These are phyloP conservation scores for Serripes groenlandicus DNA, from an alignment of 2,888 invertebrate species.

Conservation along the genomic window DNA sequence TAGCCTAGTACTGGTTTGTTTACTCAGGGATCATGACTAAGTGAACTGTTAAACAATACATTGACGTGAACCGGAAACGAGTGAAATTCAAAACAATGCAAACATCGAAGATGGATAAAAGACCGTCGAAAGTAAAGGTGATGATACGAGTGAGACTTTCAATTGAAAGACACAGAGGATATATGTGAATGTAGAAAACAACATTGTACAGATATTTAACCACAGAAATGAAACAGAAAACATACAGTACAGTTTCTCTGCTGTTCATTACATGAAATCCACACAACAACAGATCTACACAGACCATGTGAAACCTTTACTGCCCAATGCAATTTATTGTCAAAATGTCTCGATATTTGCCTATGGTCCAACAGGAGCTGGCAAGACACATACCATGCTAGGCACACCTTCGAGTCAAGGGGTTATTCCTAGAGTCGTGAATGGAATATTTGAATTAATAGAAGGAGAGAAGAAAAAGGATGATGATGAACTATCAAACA, in stretches of 20 bases:
- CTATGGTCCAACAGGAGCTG: slow-evolving; percentile 85
- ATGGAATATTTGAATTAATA: slow-evolving; percentile 76
- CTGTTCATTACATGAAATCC: slow-evolving; percentile 76
- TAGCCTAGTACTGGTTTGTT: no score
- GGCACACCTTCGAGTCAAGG: slow-evolving; percentile 82
- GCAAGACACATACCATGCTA: slow-evolving; percentile 85
- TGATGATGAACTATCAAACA: slow-evolving; percentile 40
- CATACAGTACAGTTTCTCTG: slow-evolving; percentile 83
- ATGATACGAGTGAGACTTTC: slow-evolving; percentile 82
- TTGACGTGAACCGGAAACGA: slow-evolving; percentile 7
- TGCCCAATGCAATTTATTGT: slow-evolving; percentile 76
- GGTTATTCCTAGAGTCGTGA: slow-evolving; percentile 82
- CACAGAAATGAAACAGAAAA: slow-evolving; percentile 82
- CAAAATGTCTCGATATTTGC: slow-evolving; percentile 84
- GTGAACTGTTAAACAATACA: no score
- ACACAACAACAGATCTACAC: slow-evolving; percentile 79
- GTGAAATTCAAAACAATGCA: slow-evolving; percentile 9
- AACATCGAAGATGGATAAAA: slow-evolving; percentile 64
- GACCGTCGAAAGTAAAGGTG: slow-evolving; percentile 77
- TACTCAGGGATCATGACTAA: no score
- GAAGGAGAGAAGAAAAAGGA: slow-evolving; percentile 54
- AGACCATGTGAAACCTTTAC: slow-evolving; percentile 76
- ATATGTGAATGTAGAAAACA: slow-evolving; percentile 75
- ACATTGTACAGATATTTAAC: slow-evolving; percentile 81
- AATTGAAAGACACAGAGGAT: slow-evolving; percentile 64